Base-by-base conservation (phyloP, 2,888 invertebrate species). In the Epirrita christyi region DNA sequence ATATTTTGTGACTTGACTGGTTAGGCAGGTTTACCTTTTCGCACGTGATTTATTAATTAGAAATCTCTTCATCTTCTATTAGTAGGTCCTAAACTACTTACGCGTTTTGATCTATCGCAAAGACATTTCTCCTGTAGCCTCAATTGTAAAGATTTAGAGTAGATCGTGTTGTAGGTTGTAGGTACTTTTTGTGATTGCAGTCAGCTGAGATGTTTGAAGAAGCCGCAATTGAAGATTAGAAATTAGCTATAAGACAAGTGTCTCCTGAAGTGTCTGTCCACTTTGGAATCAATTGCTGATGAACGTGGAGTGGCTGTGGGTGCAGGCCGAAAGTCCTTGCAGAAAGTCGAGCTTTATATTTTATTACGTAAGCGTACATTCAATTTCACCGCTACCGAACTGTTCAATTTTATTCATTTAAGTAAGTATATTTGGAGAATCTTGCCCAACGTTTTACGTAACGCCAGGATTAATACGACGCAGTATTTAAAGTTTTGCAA, bases 371-470 rank as follows among this genome's bases (percentile, higher is more conserved):
- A 88, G 59, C 55, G 41, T 65, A 68, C 67, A 78, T 73, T 72
- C 71, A 81, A 82, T 84, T 83, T 82, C 78, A 77, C 80, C 70
- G 73, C 63, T 69, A 73, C 71, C 61, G 73, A 72, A 71, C 68
- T 67, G 78, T 76, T 75, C 73, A 77, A 72, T 80, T 81, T 81
- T 77, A 79, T 80, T 78, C 77, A 80, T 78, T 75, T 83, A 32
- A 32, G 32, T 83, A 32, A 32, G 32, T 32, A 81, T 75, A 80
- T 85, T 86, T 83, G 83, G 80, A 76, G 81, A 83, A 81, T 80
- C 68, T 90, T 91, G 80, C 83, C 74, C 83, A 89, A 91, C 74
- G 62, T 50, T 65, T 89, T 90, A 86, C 81, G 84, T 80, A 90
- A 91, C 76, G 79, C 68, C 80, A 86, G 90, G 90, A 90, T 85